Percentiles rank a stretch among this genome's conserved stretches.
Evolutionary conservation across 2,113 vertebrate genomes (phyloP).

Genomic region (Catharus fuscescens): DNA sequence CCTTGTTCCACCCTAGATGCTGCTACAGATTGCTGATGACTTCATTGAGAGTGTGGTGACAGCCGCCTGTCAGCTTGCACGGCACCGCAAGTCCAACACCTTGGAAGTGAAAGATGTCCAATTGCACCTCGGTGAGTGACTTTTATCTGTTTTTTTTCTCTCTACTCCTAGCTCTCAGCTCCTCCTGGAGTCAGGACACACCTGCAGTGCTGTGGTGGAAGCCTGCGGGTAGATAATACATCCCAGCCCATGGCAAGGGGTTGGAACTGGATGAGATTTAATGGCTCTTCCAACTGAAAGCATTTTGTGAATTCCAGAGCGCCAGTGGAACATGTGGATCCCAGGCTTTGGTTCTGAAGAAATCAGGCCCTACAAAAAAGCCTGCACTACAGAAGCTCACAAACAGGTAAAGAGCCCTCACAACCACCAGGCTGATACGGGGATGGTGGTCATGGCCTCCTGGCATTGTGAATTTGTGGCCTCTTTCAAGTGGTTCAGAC

Average conservation of each 20-base stretch:
- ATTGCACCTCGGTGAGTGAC: constrained; percentile 89
- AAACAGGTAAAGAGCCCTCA: constrained; percentile 86
- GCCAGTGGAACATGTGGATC: constrained; percentile 99
- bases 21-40: constrained; percentile 96
- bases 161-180: neutral
- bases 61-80: constrained; percentile 93
- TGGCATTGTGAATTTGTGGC: neutral
- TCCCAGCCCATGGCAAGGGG: neutral
- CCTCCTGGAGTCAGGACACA: neutral
- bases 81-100: constrained; percentile 96
- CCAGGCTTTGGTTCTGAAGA: constrained; percentile 98
- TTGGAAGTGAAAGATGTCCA: constrained; percentile 98
- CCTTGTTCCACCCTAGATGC: constrained; percentile 80
- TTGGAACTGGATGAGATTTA: neutral
- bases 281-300: neutral
- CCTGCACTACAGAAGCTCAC: constrained; percentile 99
- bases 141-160: fast-evolving
- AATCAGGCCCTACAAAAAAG: constrained; percentile 98
- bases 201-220: neutral
- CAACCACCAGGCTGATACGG: fast-evolving
- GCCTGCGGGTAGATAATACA: neutral
- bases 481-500: neutral
- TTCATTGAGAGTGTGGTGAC: constrained; percentile 99
- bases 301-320: constrained; percentile 77
- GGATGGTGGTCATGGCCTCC: neutral